Evolutionary conservation across 2,888 invertebrate genomes (phyloP).

Genomic region (Philereme transversata): DNA sequence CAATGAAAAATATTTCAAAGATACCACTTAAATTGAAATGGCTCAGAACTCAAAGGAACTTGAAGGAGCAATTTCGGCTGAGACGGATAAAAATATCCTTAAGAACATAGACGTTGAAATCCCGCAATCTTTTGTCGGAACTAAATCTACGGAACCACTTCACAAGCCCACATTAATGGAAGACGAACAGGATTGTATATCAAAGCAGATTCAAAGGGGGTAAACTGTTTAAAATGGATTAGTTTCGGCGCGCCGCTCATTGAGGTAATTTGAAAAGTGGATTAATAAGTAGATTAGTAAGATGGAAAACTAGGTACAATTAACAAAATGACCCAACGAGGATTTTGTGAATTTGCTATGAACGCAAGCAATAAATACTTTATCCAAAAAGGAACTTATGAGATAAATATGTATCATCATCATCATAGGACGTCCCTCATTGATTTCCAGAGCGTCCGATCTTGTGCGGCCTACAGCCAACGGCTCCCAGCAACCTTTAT

Average conservation of each 20-base stretch:
- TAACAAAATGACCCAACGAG: no score
- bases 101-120: slow-evolving; percentile 21
- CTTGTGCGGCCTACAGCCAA: no score
- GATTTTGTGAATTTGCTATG: no score
- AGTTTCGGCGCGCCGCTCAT: slow-evolving; percentile 16
- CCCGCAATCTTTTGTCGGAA: slow-evolving; percentile 39
- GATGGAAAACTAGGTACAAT: no score
- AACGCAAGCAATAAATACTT: no score
- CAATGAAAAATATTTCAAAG: slow-evolving; percentile 12
- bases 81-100: slow-evolving; percentile 24
- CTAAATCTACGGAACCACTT: slow-evolving; percentile 41
- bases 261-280: slow-evolving; percentile 9
- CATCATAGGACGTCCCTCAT: no score
- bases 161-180: slow-evolving; percentile 39
- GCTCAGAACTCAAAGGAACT: slow-evolving; percentile 18
- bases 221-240: slow-evolving; percentile 32
- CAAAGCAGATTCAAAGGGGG: slow-evolving; percentile 49
- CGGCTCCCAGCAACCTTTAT: no score
- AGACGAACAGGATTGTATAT: slow-evolving; percentile 48
- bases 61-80: slow-evolving; percentile 21
- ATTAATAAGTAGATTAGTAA: neutral
- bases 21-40: slow-evolving; percentile 19
- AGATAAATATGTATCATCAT: no score
- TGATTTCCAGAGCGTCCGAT: no score
- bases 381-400: no score